phyloP scores from a whole-genome alignment of 2,888 invertebrate species.

The Pomacea canaliculata region DNA sequence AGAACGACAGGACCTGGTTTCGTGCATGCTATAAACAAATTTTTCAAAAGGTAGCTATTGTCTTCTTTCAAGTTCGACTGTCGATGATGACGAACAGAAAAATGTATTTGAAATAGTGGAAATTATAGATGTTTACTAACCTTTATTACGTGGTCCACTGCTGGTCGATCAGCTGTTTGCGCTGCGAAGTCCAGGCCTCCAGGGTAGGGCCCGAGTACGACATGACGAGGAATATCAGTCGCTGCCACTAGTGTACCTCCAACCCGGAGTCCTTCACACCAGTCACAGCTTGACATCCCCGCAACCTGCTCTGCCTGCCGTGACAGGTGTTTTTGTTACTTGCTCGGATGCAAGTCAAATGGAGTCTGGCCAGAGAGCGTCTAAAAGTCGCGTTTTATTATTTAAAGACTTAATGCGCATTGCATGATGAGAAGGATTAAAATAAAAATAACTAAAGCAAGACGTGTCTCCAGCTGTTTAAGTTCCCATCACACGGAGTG shows the following conservation, averaged over 20 bases:
- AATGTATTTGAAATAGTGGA: too few species aligned
- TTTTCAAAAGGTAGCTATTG: too few species aligned
- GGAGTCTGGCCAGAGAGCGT: neutral
- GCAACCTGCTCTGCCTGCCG: neutral
- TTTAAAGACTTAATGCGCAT: neutral
- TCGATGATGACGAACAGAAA: too few species aligned
- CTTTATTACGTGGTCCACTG: conserved; percentile 29
- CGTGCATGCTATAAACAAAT: too few species aligned
- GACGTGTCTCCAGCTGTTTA: conserved; percentile 7
- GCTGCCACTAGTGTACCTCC: conserved; percentile 35
- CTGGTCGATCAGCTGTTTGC: conserved; percentile 29
- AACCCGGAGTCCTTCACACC: neutral
- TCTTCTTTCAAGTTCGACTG: too few species aligned
- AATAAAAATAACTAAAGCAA: neutral
- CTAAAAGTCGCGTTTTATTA: too few species aligned
- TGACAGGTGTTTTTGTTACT: conserved; percentile 10
- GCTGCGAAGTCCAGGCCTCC: conserved; percentile 35
- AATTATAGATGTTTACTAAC: conserved; percentile 18
- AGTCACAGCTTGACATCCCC: neutral
- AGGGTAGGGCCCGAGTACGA: conserved; percentile 39
- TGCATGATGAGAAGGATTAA: conserved; percentile 2
- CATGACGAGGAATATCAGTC: conserved; percentile 33
- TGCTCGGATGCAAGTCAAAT: neutral
- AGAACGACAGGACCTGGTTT: too few species aligned
- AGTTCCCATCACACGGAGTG: conserved; percentile 19